Conservation (phyloP, 2,888 invertebrate species). For the Cremastobaeus sp. region DNA sequence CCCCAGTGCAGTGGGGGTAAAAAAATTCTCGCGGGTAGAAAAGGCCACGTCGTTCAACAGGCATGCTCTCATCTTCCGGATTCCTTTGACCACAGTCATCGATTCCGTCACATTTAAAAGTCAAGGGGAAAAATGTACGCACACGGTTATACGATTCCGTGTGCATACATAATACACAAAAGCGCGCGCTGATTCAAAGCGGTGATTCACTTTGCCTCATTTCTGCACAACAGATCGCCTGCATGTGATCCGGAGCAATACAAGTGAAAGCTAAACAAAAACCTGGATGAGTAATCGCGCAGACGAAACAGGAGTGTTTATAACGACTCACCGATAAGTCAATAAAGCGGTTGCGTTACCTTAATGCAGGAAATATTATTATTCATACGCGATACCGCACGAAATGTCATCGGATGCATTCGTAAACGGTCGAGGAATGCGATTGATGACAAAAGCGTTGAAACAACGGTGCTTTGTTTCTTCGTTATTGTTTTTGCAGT, state of each 20-base stretch:
- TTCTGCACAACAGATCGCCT: conserved; percentile 21
- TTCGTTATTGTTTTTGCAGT: no score
- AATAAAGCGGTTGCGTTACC: conserved; percentile 23
- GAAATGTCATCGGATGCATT: conserved; percentile 6
- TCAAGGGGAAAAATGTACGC: conserved; percentile 19
- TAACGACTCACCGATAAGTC: conserved; percentile 17
- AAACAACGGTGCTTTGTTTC: no score
- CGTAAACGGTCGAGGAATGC: conserved; percentile 9
- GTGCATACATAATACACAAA: conserved; percentile 50
- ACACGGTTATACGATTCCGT: conserved; percentile 37
- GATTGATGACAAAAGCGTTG: no score
- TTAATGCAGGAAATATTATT: conserved; percentile 27
- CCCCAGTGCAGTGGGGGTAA: no score
- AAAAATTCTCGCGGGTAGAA: no score
- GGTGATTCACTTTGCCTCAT: conserved; percentile 52
- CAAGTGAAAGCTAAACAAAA: no score
- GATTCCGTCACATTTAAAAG: conserved; percentile 26
- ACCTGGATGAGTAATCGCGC: conserved; percentile 35
- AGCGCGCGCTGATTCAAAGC: conserved; percentile 44
- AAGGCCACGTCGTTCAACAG: conserved; percentile 17
- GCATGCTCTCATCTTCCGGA: conserved; percentile 47
- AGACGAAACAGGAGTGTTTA: conserved; percentile 8
- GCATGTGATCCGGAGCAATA: conserved; percentile 19
- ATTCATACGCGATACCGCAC: neutral
- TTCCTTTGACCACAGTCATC: conserved; percentile 49